phyloP scores from a whole-genome alignment of 2,113 vertebrate species.

The Benitochromis conjunctus region DNA sequence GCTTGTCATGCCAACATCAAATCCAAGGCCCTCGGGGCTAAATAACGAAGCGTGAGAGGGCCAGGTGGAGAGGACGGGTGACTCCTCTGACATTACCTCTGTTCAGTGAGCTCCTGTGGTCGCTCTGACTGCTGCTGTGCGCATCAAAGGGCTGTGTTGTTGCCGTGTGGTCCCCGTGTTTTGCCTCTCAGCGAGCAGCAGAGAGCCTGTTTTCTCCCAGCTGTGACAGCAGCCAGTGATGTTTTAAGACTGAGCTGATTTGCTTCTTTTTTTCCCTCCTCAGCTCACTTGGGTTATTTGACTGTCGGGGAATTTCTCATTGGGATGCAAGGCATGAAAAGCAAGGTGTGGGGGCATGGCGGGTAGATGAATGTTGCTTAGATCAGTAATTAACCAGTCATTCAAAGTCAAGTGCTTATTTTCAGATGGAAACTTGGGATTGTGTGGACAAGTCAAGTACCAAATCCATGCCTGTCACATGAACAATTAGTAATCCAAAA shows the following conservation, averaged over 20 bases:
- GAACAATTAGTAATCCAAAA: neutral
- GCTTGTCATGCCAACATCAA: slow-evolving; percentile 57
- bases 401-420: slow-evolving; percentile 66
- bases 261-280: slow-evolving; percentile 18
- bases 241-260: slow-evolving; percentile 65
- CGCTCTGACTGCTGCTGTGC: slow-evolving; percentile 51
- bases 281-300: slow-evolving; percentile 55
- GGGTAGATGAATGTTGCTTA: neutral
- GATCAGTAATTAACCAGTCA: slow-evolving; percentile 69
- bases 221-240: slow-evolving; percentile 63
- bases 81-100: slow-evolving; percentile 19
- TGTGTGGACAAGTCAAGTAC: slow-evolving; percentile 36
- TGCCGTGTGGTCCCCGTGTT: slow-evolving; percentile 70
- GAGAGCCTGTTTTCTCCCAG: slow-evolving; percentile 19
- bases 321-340: slow-evolving; percentile 65
- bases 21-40: slow-evolving; percentile 17
- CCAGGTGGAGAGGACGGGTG: slow-evolving; percentile 60
- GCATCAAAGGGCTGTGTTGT: slow-evolving; percentile 68
- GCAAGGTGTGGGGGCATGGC: slow-evolving; percentile 26
- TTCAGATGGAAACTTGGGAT: slow-evolving; percentile 52
- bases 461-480: slow-evolving; percentile 5
- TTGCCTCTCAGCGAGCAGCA: slow-evolving; percentile 60
- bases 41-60: slow-evolving; percentile 53
- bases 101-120: slow-evolving; percentile 51
- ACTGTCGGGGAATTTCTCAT: slow-evolving; percentile 65